Conservation (phyloP, 2,797 vertebrate genomes). For the Parauchenoglanis punctatus region DNA sequence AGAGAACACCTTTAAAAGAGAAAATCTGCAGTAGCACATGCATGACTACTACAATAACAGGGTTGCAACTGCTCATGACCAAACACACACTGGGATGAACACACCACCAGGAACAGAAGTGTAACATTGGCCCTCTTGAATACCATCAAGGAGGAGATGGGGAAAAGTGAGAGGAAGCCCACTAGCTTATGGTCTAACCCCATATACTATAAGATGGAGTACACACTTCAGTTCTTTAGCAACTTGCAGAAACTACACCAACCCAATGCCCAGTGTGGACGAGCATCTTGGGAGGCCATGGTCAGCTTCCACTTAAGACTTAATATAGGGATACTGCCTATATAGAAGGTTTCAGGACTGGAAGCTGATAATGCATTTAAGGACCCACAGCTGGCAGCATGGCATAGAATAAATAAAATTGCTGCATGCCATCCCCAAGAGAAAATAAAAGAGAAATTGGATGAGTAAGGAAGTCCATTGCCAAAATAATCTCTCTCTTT, state of each 20-base stretch:
- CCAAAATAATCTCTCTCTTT: background rate
- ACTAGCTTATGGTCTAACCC: background rate
- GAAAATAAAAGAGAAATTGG: background rate
- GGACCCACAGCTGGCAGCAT: background rate
- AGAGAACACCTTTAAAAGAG: background rate
- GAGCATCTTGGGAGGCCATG: background rate
- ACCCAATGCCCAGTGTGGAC: background rate
- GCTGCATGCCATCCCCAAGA: background rate
- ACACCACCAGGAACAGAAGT: background rate
- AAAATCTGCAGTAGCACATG: background rate
- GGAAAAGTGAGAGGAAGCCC: background rate
- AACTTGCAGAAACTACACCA: background rate
- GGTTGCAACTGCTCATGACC: background rate
- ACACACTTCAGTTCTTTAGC: background rate
- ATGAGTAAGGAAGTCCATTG: background rate
- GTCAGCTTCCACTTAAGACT: background rate
- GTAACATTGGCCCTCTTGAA: background rate
- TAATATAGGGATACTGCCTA: background rate
- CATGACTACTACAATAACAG: background rate
- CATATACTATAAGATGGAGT: background rate
- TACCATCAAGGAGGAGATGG: background rate
- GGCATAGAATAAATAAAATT: background rate
- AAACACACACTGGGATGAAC: background rate
- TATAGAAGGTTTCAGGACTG: background rate
- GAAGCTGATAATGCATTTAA: slow-evolving; percentile 1